Evolutionary conservation across 1,140 invertebrate genomes (phyloP).

Genomic region (Amyelois transitella): DNA sequence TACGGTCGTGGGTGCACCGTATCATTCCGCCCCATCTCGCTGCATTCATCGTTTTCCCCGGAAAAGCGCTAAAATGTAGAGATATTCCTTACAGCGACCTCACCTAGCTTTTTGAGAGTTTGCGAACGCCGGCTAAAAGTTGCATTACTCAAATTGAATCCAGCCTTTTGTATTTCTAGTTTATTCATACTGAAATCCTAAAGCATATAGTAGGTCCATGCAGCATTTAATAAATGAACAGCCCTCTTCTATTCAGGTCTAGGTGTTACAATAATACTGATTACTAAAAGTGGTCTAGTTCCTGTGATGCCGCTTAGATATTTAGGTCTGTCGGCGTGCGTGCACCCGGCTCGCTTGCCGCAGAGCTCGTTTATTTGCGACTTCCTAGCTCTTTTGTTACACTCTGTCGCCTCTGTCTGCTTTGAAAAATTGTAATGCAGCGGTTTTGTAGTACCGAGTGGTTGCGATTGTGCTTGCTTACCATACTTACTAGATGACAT

Average conservation of each 20-base stretch:
- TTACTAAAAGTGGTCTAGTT: background rate
- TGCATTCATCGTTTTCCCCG: slow-evolving; percentile 52
- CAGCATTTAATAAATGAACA: background rate
- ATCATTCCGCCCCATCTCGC: slow-evolving; percentile 56
- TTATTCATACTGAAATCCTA: slow-evolving; percentile 36
- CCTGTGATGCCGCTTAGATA: slow-evolving; percentile 7
- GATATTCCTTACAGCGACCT: slow-evolving; percentile 48
- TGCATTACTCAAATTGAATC: slow-evolving; percentile 64
- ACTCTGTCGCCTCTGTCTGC: slow-evolving; percentile 65
- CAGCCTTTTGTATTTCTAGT: slow-evolving; percentile 30
- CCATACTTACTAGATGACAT: background rate
- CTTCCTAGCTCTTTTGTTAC: slow-evolving; percentile 69
- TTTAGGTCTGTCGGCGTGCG: slow-evolving; percentile 21
- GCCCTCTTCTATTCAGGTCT: background rate
- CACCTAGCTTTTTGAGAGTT: slow-evolving; percentile 50
- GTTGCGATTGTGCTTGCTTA: slow-evolving; percentile 40
- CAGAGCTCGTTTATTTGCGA: slow-evolving; percentile 67
- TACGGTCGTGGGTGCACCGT: slow-evolving; percentile 22
- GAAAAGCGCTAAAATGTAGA: slow-evolving; percentile 58
- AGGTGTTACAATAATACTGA: background rate
- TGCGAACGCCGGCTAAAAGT: slow-evolving; percentile 47
- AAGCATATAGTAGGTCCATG: slow-evolving; percentile 13
- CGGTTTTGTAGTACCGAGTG: slow-evolving; percentile 52
- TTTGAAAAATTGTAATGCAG: slow-evolving; percentile 71
- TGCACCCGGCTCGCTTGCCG: slow-evolving; percentile 37